A percentile compares a stretch with the other conserved stretches of the same genome.
Conservation (phyloP, 2,113 vertebrate species). For the Pungitius pungitius region DNA sequence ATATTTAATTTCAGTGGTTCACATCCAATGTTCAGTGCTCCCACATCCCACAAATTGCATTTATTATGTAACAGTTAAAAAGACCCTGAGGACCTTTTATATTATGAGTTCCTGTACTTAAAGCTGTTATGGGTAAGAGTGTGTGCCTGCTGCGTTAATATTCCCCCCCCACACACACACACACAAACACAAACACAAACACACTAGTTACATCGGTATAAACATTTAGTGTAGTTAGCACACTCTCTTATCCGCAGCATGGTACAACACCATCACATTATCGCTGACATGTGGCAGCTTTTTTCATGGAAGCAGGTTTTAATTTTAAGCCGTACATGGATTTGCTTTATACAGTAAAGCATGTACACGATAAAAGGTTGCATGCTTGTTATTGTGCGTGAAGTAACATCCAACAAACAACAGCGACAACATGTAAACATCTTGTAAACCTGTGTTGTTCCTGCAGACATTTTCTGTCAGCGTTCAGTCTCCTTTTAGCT, state of each 20-base stretch:
- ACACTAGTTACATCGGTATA: constrained; percentile 21
- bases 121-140: constrained; percentile 20
- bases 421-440: neutral
- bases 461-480: neutral
- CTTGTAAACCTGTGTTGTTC: neutral
- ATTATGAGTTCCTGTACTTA: constrained; percentile 31
- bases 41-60: constrained; percentile 36
- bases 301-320: neutral
- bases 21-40: constrained; percentile 21
- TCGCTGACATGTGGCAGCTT: constrained; percentile 19
- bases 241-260: neutral
- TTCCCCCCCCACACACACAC: too few relatives aligned
- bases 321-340: neutral
- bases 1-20: constrained; percentile 52
- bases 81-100: constrained; percentile 49
- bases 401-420: neutral
- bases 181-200: neutral
- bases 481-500: neutral
- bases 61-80: constrained; percentile 57
- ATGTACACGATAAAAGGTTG: neutral
- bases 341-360: neutral
- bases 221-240: constrained; percentile 11
- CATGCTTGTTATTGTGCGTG: neutral
- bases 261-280: constrained; percentile 3
- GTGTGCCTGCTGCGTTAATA: constrained; percentile 2